Percentiles rank a stretch among this genome's conserved stretches.
phyloP scores from a whole-genome alignment of 1,140 invertebrate genomes.

The Proales similis region DNA sequence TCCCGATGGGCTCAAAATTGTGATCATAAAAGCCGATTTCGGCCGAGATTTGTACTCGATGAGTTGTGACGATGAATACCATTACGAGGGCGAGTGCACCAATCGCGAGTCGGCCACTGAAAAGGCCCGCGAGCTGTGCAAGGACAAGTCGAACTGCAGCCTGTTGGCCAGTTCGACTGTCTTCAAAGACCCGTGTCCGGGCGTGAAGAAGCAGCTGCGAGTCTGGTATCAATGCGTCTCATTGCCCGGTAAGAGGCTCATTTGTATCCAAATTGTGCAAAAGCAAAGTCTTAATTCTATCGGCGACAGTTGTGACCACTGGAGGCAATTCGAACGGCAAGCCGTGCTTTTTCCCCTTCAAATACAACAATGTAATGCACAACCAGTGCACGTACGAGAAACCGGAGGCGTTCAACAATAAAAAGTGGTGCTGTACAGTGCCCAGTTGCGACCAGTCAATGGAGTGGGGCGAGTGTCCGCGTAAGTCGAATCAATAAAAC shows the following conservation, averaged over 20 bases:
- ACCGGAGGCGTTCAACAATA: neutral
- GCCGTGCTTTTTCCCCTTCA: slow-evolving; percentile 29
- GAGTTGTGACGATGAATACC: slow-evolving; percentile 32
- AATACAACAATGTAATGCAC: slow-evolving; percentile 31
- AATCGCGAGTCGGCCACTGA: neutral
- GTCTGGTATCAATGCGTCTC: slow-evolving; percentile 35
- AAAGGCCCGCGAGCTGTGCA: slow-evolving; percentile 14
- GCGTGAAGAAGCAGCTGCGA: slow-evolving; percentile 28
- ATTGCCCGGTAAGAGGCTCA: slow-evolving; percentile 11
- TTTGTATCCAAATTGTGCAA: neutral
- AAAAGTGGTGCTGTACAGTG: slow-evolving; percentile 34
- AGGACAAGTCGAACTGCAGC: slow-evolving; percentile 21
- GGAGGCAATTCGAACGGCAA: slow-evolving; percentile 24
- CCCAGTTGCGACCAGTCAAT: slow-evolving; percentile 19
- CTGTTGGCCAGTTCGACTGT: slow-evolving; percentile 7
- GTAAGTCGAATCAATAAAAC: neutral
- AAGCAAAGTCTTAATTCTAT: neutral
- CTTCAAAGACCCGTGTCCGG: slow-evolving; percentile 21
- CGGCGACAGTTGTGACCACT: slow-evolving; percentile 1
- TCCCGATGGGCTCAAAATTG: slow-evolving; percentile 15
- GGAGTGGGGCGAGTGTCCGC: slow-evolving; percentile 27
- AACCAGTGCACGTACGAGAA: slow-evolving; percentile 24
- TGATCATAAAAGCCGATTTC: slow-evolving; percentile 30
- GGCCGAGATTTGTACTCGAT: slow-evolving; percentile 29
- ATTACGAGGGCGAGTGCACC: slow-evolving; percentile 10